Evolutionary conservation across 1,140 invertebrate genomes (phyloP), one percentile per base, ranked within the genome.

Genomic region (Notospermus geniculatus): DNA sequence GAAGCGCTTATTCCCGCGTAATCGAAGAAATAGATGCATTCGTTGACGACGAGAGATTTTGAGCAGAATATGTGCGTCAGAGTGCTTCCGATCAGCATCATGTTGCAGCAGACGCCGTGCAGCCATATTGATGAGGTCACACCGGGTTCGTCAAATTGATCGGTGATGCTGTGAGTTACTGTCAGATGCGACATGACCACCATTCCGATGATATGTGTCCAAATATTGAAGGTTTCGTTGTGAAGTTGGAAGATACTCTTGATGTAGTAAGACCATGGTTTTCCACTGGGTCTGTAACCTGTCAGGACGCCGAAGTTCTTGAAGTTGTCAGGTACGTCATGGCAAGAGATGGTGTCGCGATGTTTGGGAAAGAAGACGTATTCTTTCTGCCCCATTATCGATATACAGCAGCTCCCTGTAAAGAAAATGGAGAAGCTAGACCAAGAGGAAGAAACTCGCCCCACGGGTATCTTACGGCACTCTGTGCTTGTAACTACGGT

Each of bases 151-250:
- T 70, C 66, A 32, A 65, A 69, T 23, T 65, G 62, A 0, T 63
- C 59, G 11, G 64, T 52, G 41, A 67, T 63, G 52, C 55, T 54
- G 13, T 66, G 66, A 7, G 70, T 39, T n/a, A n/a, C n/a, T n/a
- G n/a, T n/a, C 52, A 67, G 30, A 25, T 65, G 54, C 23, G 66
- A 52, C 32, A 76, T 64, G 4, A 72, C 46, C 22, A 70, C 36
- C 30, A 68, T 70, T 4, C 72, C 79, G 13, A 77, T 46, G 11
- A 74, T 30, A 64, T 80, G 79, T 11, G 72, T 75, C 79, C 79
- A 80, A 22, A 79, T 71, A 54, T 80, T 80, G 15, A 79, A 54
- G 0, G 75, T 72, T 61, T 80, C 79, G 62, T 80, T 80, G 67
- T 80, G 77, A 39, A 78, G 68, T 54, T 77, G 74, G 41, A 78